Evolutionary conservation across 92 coral and sea anemone genomes (phyloP), one percentile per base, ranked within the genome.

Genomic region (Pocillopora grandis): DNA sequence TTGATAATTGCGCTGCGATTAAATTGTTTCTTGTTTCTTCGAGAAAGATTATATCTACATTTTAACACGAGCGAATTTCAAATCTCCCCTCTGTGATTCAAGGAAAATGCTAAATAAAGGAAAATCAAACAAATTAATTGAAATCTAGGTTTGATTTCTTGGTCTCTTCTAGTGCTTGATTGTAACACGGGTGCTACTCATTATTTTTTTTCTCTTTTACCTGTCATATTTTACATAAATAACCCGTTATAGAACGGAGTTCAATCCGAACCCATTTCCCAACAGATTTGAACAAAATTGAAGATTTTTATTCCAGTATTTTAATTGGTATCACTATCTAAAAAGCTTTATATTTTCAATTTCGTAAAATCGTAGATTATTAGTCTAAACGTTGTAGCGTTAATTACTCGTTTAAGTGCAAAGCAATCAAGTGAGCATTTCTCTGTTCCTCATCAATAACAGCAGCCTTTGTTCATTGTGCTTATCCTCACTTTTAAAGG

Each of bases 321-420:
- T 58, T 59, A 71, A 81, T 56, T 70, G 85, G 67, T 21, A 56
- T 70, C 60, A 55, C 76, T 59, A 31, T 35, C 42, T 68, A 69
- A 69, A 69, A 67, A 52, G 63, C 31, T 62, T 65, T 68, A 36
- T 20, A 61, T 11, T 52, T 33, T 23, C 64, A 80, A 56, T n/a
- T 64, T 12, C 42, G 56, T 71, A 82, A 82, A 62, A 69, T 66
- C 71, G 76, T 62, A 72, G 23, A 19, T 82, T 82, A 72, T 82
- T 73, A 82, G 67, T 71, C 64, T 23, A 74, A 83, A 83, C 63
- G 86, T 64, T 42, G 62, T 74, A 74, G 73, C 72, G 62, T 83
- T 71, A 83, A 83, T 83, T 21, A 83, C 65, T 72, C 65, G 72
- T 73, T 74, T 62, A 83, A 62, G 86, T 73, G 73, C 80, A 37